Evolutionary conservation across 2,888 invertebrate genomes (phyloP).

Genomic region (Trichogramma dendrolimi): DNA sequence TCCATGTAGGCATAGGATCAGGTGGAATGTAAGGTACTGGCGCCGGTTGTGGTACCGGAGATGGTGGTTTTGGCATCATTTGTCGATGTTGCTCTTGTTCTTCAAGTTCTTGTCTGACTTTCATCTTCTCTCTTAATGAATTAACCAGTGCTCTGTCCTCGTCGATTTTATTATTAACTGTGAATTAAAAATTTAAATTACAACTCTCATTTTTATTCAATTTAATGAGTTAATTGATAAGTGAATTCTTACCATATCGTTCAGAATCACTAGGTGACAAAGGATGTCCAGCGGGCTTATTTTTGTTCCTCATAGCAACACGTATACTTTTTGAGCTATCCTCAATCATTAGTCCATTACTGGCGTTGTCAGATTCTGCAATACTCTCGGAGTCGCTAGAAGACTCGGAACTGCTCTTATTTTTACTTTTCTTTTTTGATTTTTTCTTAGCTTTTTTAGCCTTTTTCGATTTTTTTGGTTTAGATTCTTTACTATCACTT

Average conservation of each 20-base stretch:
- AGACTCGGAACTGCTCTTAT: constrained; percentile 49
- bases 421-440: constrained; percentile 53
- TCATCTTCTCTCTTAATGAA: constrained; percentile 55
- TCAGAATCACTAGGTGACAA: constrained; percentile 51
- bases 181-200: not conserved
- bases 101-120: constrained; percentile 55
- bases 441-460: constrained; percentile 56
- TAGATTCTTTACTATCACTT: constrained; percentile 50
- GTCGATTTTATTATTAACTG: constrained; percentile 41
- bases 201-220: not conserved
- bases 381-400: constrained; percentile 51
- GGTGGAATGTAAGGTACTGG: constrained; percentile 12
- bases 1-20: constrained; percentile 8
- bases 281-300: constrained; percentile 54
- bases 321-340: constrained; percentile 62
- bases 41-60: no score
- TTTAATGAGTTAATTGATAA: constrained; percentile 15
- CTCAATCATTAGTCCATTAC: constrained; percentile 37
- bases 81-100: constrained; percentile 37
- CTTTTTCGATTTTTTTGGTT: constrained; percentile 59
- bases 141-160: constrained; percentile 53
- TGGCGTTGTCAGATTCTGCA: constrained; percentile 46
- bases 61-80: constrained; percentile 20
- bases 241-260: constrained; percentile 36
- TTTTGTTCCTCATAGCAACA: constrained; percentile 63